Evolutionary conservation across 2,113 vertebrate genomes (phyloP).

Genomic region (Lontra canadensis): DNA sequence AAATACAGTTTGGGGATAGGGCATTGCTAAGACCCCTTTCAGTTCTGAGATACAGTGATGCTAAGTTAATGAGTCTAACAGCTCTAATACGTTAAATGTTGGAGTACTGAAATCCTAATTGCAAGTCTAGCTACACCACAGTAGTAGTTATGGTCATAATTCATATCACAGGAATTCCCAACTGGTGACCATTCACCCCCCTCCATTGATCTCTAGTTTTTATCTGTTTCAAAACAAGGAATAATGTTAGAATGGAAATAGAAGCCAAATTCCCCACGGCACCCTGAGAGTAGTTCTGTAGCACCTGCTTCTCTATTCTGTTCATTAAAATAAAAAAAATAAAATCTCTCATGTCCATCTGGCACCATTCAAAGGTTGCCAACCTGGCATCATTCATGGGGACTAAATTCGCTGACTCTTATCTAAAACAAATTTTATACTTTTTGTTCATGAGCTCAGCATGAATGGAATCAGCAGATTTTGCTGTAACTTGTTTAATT

Average conservation of each 20-base stretch:
- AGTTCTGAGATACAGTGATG: neutral
- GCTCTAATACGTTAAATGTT: neutral
- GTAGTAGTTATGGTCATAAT: neutral
- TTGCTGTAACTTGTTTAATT: slow-evolving; percentile 40
- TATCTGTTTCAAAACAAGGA: slow-evolving; percentile 33
- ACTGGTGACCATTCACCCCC: neutral
- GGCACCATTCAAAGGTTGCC: slow-evolving; percentile 62
- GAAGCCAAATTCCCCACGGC: neutral
- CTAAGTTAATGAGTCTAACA: neutral
- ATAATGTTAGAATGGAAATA: slow-evolving; percentile 5
- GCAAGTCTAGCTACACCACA: neutral
- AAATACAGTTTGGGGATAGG: neutral
- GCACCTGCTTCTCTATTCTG: slow-evolving; percentile 64
- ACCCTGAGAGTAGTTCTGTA: neutral
- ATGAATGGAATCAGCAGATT: slow-evolving; percentile 42
- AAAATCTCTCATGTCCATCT: slow-evolving; percentile 63
- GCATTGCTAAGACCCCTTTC: neutral
- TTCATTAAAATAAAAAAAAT: slow-evolving; percentile 67
- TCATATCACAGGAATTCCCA: neutral
- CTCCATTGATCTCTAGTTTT: neutral
- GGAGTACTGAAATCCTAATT: neutral
- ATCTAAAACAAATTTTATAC: slow-evolving; percentile 63
- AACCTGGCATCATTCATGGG: slow-evolving; percentile 54
- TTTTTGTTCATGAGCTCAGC: slow-evolving; percentile 30
- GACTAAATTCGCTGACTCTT: slow-evolving; percentile 57